These are phyloP conservation scores for Stigmatopora argus DNA, from an alignment of 2,113 vertebrate genomes.

Conservation along the genomic window DNA sequence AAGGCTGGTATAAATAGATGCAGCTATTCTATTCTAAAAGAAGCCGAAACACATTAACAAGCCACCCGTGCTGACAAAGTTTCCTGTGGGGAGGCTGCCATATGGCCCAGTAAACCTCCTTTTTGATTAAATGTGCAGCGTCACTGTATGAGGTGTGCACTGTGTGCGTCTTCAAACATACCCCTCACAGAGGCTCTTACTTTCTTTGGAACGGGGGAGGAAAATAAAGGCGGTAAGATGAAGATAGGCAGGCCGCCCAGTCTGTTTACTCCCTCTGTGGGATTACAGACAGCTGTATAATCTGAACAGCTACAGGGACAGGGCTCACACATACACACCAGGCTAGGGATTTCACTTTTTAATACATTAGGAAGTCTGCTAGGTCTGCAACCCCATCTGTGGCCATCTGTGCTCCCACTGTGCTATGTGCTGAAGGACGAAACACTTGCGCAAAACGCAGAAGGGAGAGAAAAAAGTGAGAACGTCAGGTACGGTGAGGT, in stretches of 20 bases:
- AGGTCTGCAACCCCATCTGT: constrained; percentile 61
- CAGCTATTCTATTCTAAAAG: constrained; percentile 33
- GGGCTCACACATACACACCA: constrained; percentile 49
- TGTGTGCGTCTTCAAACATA: neutral
- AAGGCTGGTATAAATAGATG: constrained; percentile 56
- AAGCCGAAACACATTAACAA: constrained; percentile 41
- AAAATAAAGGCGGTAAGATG: constrained; percentile 12
- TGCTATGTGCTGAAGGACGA: constrained; percentile 57
- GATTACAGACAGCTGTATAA: constrained; percentile 79
- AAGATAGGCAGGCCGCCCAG: constrained; percentile 32
- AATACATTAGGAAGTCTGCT: constrained; percentile 71
- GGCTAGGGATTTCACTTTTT: constrained; percentile 67
- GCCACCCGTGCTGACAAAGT: constrained; percentile 18
- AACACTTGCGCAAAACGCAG: constrained; percentile 30
- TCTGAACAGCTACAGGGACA: constrained; percentile 70
- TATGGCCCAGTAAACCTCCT: constrained; percentile 28
- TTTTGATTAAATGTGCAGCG: constrained; percentile 21
- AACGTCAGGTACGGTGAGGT: constrained; percentile 18
- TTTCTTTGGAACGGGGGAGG: constrained; percentile 5
- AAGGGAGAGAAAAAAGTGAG: neutral
- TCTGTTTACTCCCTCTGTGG: constrained; percentile 55
- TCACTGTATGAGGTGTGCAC: neutral
- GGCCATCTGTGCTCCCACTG: constrained; percentile 68
- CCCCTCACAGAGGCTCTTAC: neutral
- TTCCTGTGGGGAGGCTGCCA: constrained; percentile 29